phyloP scores from a whole-genome alignment of 2,888 invertebrate species.

The Eupsilia transversa region DNA sequence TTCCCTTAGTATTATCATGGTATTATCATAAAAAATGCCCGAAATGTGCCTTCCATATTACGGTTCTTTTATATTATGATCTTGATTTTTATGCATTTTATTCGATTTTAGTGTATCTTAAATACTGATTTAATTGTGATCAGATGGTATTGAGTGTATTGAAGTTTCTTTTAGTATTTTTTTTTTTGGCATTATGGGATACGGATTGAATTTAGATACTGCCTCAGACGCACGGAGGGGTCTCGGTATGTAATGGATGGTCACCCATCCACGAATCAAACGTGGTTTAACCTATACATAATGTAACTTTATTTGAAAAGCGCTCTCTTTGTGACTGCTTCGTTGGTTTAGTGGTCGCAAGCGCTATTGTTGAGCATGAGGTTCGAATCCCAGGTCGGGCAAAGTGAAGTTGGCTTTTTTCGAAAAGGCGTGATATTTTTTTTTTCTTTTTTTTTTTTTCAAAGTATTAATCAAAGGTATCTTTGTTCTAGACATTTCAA shows the following conservation, averaged over 20 bases:
- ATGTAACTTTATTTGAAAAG: too few species aligned
- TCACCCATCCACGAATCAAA: too few species aligned
- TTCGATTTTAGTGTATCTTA: not conserved
- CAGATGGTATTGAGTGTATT: not conserved
- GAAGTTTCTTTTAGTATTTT: not conserved
- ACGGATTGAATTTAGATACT: not conserved
- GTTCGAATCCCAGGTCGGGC: too few species aligned
- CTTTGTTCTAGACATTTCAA: conserved; percentile 76
- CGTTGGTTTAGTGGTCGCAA: too few species aligned
- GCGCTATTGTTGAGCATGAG: too few species aligned
- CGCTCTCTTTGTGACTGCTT: too few species aligned
- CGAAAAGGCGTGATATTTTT: too few species aligned
- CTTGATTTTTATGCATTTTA: conserved; percentile 15
- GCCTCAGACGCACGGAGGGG: too few species aligned
- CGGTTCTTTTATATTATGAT: conserved; percentile 14
- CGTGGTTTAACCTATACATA: too few species aligned
- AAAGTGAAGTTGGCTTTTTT: too few species aligned
- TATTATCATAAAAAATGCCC: not conserved
- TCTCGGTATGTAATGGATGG: too few species aligned
- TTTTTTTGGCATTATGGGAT: not conserved
- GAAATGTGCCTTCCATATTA: not conserved
- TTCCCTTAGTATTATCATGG: not conserved
- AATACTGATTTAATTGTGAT: not conserved
- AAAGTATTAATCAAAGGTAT: not conserved
- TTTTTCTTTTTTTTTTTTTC: too few species aligned